Conservation (phyloP, 2,888 invertebrate species). For the Drosophila parthenogenetica region DNA sequence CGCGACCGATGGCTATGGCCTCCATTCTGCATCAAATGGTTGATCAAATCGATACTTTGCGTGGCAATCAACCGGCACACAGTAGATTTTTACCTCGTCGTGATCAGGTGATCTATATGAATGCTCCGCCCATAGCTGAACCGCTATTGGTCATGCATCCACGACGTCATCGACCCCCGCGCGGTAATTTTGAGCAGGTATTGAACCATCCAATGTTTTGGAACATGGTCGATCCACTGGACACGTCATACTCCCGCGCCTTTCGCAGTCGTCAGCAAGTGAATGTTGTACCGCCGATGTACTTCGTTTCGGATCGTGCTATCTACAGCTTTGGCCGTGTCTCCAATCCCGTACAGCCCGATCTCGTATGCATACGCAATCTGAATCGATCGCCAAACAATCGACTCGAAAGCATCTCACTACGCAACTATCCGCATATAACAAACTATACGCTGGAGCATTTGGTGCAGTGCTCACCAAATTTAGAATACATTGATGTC, state of each 20-base stretch:
- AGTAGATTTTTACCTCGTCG: slow-evolving; percentile 76
- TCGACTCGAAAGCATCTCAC: slow-evolving; percentile 86
- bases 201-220: slow-evolving; percentile 82
- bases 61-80: slow-evolving; percentile 67
- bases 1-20: slow-evolving; percentile 34
- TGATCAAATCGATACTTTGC: slow-evolving; percentile 42
- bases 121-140: slow-evolving; percentile 61
- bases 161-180: slow-evolving; percentile 57
- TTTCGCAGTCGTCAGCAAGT: slow-evolving; percentile 40
- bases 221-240: slow-evolving; percentile 82
- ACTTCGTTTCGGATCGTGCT: slow-evolving; percentile 83
- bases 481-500: slow-evolving; percentile 88
- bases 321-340: slow-evolving; percentile 84
- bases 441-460: slow-evolving; percentile 88
- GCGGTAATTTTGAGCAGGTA: slow-evolving; percentile 72
- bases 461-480: slow-evolving; percentile 87
- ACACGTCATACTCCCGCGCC: slow-evolving; percentile 57
- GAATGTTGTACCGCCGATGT: slow-evolving; percentile 38
- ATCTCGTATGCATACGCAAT: slow-evolving; percentile 84
- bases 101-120: slow-evolving; percentile 77
- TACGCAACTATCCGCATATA: slow-evolving; percentile 87
- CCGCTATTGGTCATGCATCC: slow-evolving; percentile 52
- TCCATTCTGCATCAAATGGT: slow-evolving; percentile 55
- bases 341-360: slow-evolving; percentile 80
- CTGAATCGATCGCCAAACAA: slow-evolving; percentile 85